Evolutionary conservation across 2,113 vertebrate genomes (phyloP).

Genomic region (Misgurnus anguillicaudatus): DNA sequence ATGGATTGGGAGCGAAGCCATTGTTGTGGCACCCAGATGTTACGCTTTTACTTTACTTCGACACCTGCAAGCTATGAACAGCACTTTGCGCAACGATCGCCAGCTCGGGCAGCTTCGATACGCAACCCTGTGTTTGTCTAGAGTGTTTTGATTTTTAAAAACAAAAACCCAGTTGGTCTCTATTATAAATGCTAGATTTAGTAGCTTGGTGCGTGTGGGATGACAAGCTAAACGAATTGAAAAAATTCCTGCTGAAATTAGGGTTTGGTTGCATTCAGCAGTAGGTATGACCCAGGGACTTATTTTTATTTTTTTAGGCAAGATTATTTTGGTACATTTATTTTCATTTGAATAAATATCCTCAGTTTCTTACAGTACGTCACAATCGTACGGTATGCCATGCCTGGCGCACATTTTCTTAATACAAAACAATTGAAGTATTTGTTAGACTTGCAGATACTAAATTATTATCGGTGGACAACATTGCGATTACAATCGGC

Average conservation of each 20-base stretch:
- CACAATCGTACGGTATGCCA: neutral
- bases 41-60: conserved; percentile 41
- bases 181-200: neutral
- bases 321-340: too few relatives aligned
- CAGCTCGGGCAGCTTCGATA: conserved; percentile 66
- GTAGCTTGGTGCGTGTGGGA: neutral
- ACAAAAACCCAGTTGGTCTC: conserved; percentile 64
- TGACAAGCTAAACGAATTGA: conserved; percentile 2
- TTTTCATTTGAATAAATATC: too few relatives aligned
- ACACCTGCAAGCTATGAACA: conserved; percentile 60
- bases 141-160: conserved; percentile 74
- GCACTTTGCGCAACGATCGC: conserved; percentile 49
- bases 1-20: conserved; percentile 18
- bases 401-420: too few relatives aligned
- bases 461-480: conserved; percentile 51
- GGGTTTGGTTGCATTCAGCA: conserved; percentile 1
- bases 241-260: neutral
- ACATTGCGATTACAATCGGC: conserved; percentile 18
- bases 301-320: too few relatives aligned
- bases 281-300: neutral
- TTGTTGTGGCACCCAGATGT: neutral
- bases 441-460: conserved; percentile 61
- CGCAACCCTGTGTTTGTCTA: conserved; percentile 69
- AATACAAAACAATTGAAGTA: conserved; percentile 47
- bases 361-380: neutral